Evolutionary conservation across 2,797 vertebrate species (phyloP).

Genomic region (Micromesistius poutassou): DNA sequence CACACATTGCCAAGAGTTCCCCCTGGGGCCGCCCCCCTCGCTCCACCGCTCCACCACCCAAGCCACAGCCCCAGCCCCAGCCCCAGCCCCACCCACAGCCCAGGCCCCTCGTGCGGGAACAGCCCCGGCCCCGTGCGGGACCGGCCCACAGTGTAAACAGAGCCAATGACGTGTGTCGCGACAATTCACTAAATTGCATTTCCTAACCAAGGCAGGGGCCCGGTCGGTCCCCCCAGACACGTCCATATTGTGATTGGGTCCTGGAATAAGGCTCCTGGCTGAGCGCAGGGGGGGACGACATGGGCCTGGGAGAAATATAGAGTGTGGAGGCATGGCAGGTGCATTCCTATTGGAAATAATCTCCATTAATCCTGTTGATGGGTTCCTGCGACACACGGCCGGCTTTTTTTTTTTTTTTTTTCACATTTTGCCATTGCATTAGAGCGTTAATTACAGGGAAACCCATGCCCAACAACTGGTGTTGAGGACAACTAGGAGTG

Average conservation of each 20-base stretch:
- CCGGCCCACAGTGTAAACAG: background rate
- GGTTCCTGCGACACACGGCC: conserved; percentile 39
- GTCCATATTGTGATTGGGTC: conserved; percentile 26
- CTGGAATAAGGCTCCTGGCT: conserved; percentile 7
- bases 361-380: conserved; percentile 45
- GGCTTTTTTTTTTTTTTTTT: conserved; percentile 5
- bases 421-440: background rate
- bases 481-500: too few species aligned
- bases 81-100: too few species aligned
- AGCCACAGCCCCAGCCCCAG: background rate
- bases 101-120: too few species aligned
- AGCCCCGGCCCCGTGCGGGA: too few species aligned
- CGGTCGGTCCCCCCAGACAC: background rate
- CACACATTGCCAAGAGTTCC: too few species aligned
- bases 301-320: conserved; percentile 40
- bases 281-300: conserved; percentile 19
- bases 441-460: background rate
- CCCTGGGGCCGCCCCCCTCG: too few species aligned
- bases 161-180: background rate
- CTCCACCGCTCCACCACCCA: background rate
- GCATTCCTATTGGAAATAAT: conserved; percentile 37
- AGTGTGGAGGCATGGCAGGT: conserved; percentile 49
- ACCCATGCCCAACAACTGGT: too few species aligned
- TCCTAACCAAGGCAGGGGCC: conserved; percentile 8
- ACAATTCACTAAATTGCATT: background rate